A percentile compares a stretch with the other conserved stretches of the same genome.
phyloP scores from a whole-genome alignment of 1,140 invertebrate species.

The Lysiphlebus fabarum region DNA sequence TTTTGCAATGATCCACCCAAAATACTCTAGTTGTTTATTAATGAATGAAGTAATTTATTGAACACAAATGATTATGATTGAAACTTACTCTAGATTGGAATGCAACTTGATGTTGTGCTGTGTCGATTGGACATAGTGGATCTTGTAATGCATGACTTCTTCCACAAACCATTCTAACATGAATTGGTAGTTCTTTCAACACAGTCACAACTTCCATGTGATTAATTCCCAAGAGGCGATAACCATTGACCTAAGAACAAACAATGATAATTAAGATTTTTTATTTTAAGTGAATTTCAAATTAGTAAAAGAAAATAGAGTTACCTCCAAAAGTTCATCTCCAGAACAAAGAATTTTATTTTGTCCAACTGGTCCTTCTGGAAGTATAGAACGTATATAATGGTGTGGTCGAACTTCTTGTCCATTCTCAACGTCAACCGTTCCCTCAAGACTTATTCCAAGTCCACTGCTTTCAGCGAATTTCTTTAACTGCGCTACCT shows the following conservation, averaged over 20 bases:
- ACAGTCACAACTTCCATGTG: slow-evolving; percentile 94
- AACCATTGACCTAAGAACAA: slow-evolving; percentile 84
- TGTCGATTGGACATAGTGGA: slow-evolving; percentile 61
- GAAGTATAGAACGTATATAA: slow-evolving; percentile 88
- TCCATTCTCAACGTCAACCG: slow-evolving; percentile 90
- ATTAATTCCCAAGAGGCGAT: slow-evolving; percentile 91
- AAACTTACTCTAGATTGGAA: slow-evolving; percentile 67
- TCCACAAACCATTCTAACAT: slow-evolving; percentile 92
- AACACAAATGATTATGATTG: neutral
- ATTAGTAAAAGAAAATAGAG: slow-evolving; percentile 10
- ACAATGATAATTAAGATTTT: neutral
- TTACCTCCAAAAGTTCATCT: slow-evolving; percentile 68
- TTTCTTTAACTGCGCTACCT: slow-evolving; percentile 82
- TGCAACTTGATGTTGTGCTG: slow-evolving; percentile 63
- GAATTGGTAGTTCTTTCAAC: slow-evolving; percentile 88
- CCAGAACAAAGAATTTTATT: slow-evolving; percentile 66
- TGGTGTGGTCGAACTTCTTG: slow-evolving; percentile 88
- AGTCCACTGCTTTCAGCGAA: slow-evolving; percentile 84
- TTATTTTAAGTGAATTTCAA: neutral
- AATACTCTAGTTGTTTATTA: slow-evolving; percentile 54
- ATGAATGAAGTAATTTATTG: neutral
- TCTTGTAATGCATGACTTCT: slow-evolving; percentile 56
- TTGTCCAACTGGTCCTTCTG: slow-evolving; percentile 90
- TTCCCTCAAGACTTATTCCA: slow-evolving; percentile 94
- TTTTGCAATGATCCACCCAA: slow-evolving; percentile 77